Evolutionary conservation across 1,140 invertebrate species (phyloP).

Genomic region (Drosophila nannoptera): DNA sequence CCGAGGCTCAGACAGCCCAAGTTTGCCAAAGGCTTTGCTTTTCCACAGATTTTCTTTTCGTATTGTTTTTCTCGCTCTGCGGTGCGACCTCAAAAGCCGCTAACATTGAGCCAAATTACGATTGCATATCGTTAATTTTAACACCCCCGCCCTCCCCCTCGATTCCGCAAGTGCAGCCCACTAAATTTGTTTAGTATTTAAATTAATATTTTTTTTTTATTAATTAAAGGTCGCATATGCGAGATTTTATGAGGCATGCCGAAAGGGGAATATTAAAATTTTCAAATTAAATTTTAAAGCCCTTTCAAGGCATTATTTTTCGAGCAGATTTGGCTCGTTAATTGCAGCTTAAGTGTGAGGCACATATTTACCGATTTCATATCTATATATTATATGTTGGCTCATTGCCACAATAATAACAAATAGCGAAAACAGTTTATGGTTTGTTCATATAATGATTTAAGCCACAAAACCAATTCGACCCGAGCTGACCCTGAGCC

Average conservation of each 20-base stretch:
- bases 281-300: slow-evolving; percentile 4
- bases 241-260: slow-evolving; percentile 55
- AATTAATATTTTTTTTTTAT: slow-evolving; percentile 42
- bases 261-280: neutral
- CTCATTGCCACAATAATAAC: slow-evolving; percentile 29
- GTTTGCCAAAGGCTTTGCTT: slow-evolving; percentile 25
- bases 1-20: slow-evolving; percentile 16
- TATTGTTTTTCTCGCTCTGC: slow-evolving; percentile 26
- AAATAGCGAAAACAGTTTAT: slow-evolving; percentile 57
- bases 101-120: slow-evolving; percentile 62
- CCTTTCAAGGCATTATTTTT: slow-evolving; percentile 25
- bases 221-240: slow-evolving; percentile 57
- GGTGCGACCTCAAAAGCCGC: slow-evolving; percentile 53
- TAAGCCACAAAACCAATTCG: slow-evolving; percentile 63
- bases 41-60: slow-evolving; percentile 26
- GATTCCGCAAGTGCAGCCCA: slow-evolving; percentile 51
- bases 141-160: slow-evolving; percentile 40
- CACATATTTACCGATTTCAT: slow-evolving; percentile 10
- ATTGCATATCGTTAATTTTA: slow-evolving; percentile 35
- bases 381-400: slow-evolving; percentile 34
- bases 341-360: slow-evolving; percentile 22
- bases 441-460: slow-evolving; percentile 63
- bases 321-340: slow-evolving; percentile 22
- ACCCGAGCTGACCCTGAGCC: slow-evolving; percentile 65
- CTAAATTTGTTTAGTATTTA: slow-evolving; percentile 56